Evolutionary conservation across 2,113 vertebrate species (phyloP), one percentile per base, ranked within the genome.

Genomic region (Pelmatolapia mariae): DNA sequence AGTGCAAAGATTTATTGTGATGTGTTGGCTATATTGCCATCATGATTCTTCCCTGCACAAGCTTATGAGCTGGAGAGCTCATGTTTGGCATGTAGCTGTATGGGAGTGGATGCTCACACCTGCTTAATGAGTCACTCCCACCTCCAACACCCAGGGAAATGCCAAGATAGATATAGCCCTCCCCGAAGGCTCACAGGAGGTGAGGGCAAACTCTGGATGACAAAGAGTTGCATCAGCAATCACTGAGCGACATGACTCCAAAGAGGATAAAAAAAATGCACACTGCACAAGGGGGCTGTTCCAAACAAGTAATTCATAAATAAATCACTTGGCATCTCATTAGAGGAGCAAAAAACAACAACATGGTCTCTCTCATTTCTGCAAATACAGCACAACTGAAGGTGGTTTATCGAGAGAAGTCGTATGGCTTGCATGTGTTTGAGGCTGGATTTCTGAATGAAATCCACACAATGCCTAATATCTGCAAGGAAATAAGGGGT

Each of bases 141-240:
- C 94, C 95, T 94, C 94, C 94, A 95, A 95, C 93, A 93, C 95
- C 93, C 94, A 82, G 94, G 95, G 95, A 95, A 91, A 94, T 94
- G 95, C 94, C 93, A 96, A 95, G 95, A 96, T 95, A 95, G 96
- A 96, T 96, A 93, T 96, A 96, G 93, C 92, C 93, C 95, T 96
- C 95, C 96, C 95, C 33, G 84, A 95, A 96, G 96, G 95, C 95
- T 93, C 95, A 93, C 94, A 95, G 95, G 91, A 96, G 95, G 95
- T 91, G 94, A 96, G 91, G 93, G 94, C 95, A 95, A 96, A 96
- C 95, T 95, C 95, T 95, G 94, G 95, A 96, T 96, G 95, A 96
- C 95, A 96, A 96, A 96, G 95, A 96, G 90, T 97, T 97, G 96
- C 96, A 97, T 96, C 96, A 97, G 96, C 96, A 96, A 96, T 95